Percentiles rank a stretch among this genome's conserved stretches.
Conservation (phyloP, 2,113 vertebrate species). For the Actinemys pallida region DNA sequence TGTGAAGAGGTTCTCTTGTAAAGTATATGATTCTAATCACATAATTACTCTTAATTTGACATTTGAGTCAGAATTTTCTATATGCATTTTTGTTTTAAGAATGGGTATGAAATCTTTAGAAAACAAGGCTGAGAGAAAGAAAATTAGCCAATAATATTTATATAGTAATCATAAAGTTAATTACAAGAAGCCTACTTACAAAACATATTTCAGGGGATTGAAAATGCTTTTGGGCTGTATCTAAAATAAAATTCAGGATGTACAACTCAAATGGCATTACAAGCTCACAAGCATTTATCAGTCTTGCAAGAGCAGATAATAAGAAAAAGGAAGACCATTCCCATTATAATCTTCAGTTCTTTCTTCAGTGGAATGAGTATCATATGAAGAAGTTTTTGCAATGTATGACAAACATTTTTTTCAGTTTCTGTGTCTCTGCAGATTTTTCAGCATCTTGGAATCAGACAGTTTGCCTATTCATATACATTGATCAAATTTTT, state of each 20-base stretch:
- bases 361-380: neutral
- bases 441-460: constrained; percentile 14
- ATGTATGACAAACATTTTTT: constrained; percentile 1
- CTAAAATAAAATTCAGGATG: neutral
- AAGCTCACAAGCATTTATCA: neutral
- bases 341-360: neutral
- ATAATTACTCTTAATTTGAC: neutral
- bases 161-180: neutral
- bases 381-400: neutral
- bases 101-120: neutral
- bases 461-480: neutral
- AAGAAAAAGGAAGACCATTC: neutral
- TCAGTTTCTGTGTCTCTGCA: constrained; percentile 10
- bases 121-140: neutral
- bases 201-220: neutral
- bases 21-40: neutral
- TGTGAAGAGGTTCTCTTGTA: neutral
- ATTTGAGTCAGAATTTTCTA: neutral
- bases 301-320: neutral
- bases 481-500: constrained; percentile 49
- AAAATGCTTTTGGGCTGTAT: neutral
- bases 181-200: neutral
- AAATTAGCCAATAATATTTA: neutral
- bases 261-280: neutral
- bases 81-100: neutral